Evolutionary conservation across 2,797 vertebrate species (phyloP), one percentile per base, ranked within the genome.

Genomic region (Margarornis squamiger): DNA sequence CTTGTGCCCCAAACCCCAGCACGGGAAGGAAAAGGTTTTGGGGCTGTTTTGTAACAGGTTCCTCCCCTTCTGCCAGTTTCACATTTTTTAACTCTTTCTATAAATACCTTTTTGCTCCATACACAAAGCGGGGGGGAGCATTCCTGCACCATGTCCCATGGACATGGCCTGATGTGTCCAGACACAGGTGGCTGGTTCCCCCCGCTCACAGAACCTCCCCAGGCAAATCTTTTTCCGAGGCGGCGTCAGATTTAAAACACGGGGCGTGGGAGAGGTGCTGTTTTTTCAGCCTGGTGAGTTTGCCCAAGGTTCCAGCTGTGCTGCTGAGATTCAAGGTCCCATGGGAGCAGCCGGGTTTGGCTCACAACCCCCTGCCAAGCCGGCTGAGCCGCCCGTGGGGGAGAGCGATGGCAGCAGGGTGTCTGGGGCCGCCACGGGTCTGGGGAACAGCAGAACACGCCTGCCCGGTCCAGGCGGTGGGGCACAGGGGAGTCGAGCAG

Each of bases 11-110:
- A 39, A 80, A 51, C 27, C n/a, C 55, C 4, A 3, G 59, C 32
- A 10, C 1, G 10, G 5, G 15, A 54, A 93, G 82, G 82, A 63
- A 78, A 90, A 93, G 27, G n/a, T 87, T 90, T 90, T 2, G 5
- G 29, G 63, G 78, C 63, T 82, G 63, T 92, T 93, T 88, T 79
- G 86, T 75, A 90, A 92, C 41, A 57, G 63, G 24, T 79, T 73
- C 26, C 38, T 68, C 74, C 76, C 20, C 34, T 65, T 72, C 54
- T 72, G 74, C 39, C 13, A 8, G 17, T 46, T 75, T 85, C 5
- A 0, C n/a, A 0, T 4, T 48, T 63, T 78, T 57, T 38, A 52
- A 72, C 67, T 29, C 55, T 45, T 78, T 34, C 32, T 22, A 30
- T 10, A 74, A 87, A 55, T 4, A 14, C 13, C 32, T 38, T 81